Evolutionary conservation across 1,140 invertebrate genomes (phyloP), one percentile per base, ranked within the genome.

Genomic region (Stenopsyche tienmushanensis): DNA sequence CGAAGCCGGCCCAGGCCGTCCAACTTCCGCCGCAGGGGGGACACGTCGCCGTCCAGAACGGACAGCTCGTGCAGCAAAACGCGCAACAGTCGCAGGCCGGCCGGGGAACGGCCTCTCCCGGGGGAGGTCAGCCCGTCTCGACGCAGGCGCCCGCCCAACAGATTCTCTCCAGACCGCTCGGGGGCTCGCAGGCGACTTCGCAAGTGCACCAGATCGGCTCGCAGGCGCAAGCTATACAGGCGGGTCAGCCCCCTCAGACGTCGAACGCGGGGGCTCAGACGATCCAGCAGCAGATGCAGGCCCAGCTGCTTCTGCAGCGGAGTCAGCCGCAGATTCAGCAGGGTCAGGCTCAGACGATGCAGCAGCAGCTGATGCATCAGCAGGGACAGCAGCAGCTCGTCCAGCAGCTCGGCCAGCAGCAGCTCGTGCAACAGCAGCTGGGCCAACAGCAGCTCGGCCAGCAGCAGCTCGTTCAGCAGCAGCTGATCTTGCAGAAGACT

Each of bases 351-450:
- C n/a, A 79, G 62, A 74, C 78, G 3, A 64, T 79, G 42, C 73
- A 75, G 0, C 78, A 78, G 25, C 44, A 53, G 17, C 7, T 20
- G 73, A 2, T 73, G 74, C 17, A 0, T 41, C 50, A 63, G 49
- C 64, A 66, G 34, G 39, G 52, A 15, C 81, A 80, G 39, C 80
- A 82, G 44, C 80, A 82, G 66, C 77, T 80, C 29, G 77, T 81
- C 73, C 80, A 80, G 63, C 80, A 78, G 3, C 77, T 77, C 55
- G 64, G 77, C 7, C 77, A 78, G 66, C 78, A 79, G 59, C 73
- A 77, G 39, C n/a, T 60, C 5, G 3, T 41, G 10, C 57, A 47
- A 39, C 42, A 45, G 17, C 57, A 60, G 42, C 25, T 49, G n/a
- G n/a, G n/a, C n/a, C 23, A 47, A 25, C 15, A 18, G 26, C 21